A percentile compares a stretch with the other conserved stretches of the same genome.
Evolutionary conservation across 2,888 invertebrate species (phyloP).

Genomic region (Limenitis camilla): DNA sequence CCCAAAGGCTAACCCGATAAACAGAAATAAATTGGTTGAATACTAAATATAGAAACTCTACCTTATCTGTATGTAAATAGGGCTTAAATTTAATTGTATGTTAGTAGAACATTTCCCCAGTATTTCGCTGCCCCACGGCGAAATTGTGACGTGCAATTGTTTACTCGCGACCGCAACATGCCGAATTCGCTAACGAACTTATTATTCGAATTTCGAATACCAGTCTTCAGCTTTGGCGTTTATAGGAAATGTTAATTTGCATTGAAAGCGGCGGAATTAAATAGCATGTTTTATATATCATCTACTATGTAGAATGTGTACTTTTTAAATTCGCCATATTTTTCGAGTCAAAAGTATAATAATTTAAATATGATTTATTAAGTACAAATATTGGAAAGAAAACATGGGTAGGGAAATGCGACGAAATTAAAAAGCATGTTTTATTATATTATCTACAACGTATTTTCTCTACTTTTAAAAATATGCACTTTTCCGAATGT

Average conservation of each 20-base stretch:
- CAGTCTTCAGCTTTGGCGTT: conserved; percentile 32
- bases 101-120: conserved; percentile 25
- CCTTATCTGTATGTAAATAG: conserved; percentile 22
- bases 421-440: no score
- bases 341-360: no score
- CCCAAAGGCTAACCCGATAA: conserved; percentile 33
- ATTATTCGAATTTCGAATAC: conserved; percentile 51
- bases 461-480: no score
- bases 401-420: no score
- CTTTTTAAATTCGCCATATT: neutral
- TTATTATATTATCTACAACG: no score
- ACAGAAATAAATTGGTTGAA: conserved; percentile 33
- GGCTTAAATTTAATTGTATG: conserved; percentile 25
- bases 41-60: conserved; percentile 20
- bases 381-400: no score
- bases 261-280: neutral
- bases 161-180: conserved; percentile 42
- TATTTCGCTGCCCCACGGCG: conserved; percentile 34
- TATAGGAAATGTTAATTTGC: conserved; percentile 7
- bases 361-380: no score
- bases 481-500: no score
- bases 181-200: conserved; percentile 54
- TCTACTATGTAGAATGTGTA: neutral
- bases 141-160: conserved; percentile 44
- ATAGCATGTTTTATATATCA: neutral